These are phyloP conservation scores for Pygmarrhopalites habei DNA, from an alignment of 1,140 invertebrate genomes.

Conservation along the genomic window DNA sequence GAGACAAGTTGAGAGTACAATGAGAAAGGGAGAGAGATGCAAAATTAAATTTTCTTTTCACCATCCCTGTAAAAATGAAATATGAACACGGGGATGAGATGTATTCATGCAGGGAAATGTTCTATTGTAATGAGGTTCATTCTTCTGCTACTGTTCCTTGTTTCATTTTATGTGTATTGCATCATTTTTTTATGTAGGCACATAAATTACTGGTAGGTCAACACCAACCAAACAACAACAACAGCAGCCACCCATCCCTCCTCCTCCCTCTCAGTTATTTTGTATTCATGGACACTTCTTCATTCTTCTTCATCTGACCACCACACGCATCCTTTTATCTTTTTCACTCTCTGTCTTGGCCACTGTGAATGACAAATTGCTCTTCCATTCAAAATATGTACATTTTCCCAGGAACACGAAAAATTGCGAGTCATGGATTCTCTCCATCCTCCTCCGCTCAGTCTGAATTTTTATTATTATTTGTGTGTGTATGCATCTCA, in stretches of 20 bases:
- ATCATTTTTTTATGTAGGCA: no score
- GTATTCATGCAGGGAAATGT: no score
- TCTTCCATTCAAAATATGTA: background rate
- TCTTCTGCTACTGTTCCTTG: no score
- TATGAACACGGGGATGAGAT: background rate
- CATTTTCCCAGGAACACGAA: background rate
- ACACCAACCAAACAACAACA: no score
- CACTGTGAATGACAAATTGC: background rate
- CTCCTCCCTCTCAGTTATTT: background rate
- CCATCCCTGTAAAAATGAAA: background rate
- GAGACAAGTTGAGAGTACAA: background rate
- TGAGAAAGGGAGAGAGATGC: background rate
- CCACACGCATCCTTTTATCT: conserved; percentile 6
- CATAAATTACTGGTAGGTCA: no score
- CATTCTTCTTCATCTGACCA: background rate
- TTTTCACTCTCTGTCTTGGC: background rate
- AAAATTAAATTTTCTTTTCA: background rate
- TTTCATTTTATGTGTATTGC: no score
- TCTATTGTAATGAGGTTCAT: no score
- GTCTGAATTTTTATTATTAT: no score
- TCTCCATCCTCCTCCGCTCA: background rate
- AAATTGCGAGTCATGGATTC: background rate
- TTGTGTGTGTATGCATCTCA: background rate
- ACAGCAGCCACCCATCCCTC: background rate
- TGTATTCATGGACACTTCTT: background rate